Evolutionary conservation across 2,797 vertebrate species (phyloP), one percentile per base, ranked within the genome.

Genomic region (Pithecia hirsuta): DNA sequence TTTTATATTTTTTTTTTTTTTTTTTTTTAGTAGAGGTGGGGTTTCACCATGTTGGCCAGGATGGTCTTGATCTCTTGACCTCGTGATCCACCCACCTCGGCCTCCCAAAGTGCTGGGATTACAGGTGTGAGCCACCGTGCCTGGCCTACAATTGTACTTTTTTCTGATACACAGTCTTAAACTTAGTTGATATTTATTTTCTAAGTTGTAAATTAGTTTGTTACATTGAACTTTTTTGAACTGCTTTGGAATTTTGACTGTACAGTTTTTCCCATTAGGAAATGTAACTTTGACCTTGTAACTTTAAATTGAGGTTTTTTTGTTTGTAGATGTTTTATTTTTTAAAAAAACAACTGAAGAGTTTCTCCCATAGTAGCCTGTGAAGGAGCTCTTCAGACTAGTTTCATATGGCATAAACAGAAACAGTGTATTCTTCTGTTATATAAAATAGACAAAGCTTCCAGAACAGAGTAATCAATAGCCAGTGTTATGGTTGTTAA

Each of bases 361-460:
- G 15, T 90, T 93, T 91, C 41, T 96, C 17, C 15, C 13, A 20
- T 88, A n/a, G 20, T 89, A 72, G 48, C 33, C 4, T 89, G 7
- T 94, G 39, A 96, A 84, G 88, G 19, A 95, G 48, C 36, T 89
- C 48, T 87, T 81, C 26, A 79, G 6, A 48, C 78, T 94, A 59
- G 36, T 93, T 48, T 41, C 6, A 22, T 76, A 1, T 91, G 70
- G 8, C 24, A 93, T 30, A 94, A 64, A 85, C 12, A 57, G 78
- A 97, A 95, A 36, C 91, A 0, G 39, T 41, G 2, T 95, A 30
- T 76, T 92, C 78, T 96, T 13, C 22, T 5, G 1, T 92, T 92
- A 95, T 55, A 30, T 89, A 91, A 97, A 96, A 48, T 64, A 80
- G 55, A 94, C 3, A 74, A 67, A 50, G 0, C 24, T 4, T 96